Evolutionary conservation across 2,113 vertebrate species (phyloP), one percentile per base, ranked within the genome.

Genomic region (Corvus hawaiiensis): DNA sequence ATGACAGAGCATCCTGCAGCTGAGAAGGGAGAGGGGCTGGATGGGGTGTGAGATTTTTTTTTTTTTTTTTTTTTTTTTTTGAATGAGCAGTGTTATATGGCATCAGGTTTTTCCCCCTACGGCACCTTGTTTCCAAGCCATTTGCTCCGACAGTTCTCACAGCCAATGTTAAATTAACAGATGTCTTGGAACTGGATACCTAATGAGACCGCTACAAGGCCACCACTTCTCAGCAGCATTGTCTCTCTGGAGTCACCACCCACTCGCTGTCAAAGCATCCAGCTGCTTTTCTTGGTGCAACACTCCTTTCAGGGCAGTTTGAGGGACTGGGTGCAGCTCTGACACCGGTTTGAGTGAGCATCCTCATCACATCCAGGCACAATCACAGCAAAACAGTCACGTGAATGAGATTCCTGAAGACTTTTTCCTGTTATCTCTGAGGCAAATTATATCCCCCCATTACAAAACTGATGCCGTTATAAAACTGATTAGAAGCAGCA

Each of bases 1-100:
- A 77, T 95, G 95, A 96, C 79, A 76, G 95, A 96, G 77, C 55
- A 61, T 59, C 54, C 48, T 73, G 43, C 39, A 67, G 69, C 81
- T 74, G 46, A 0, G 1, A 43, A 48, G 72, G 44, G 28, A 14
- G 28, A 37, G 41, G 19, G 46, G 22, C 17, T 9, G 43, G 27
- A 44, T 23, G 39, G 21, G 26, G 4, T 43, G 71, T 43, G 43
- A 30, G 63, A 13, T 19, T 37, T 46, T 64, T 69, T 44, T 18
- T 44, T 44, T 18, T 44, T 15, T 16, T 69, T 54, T 54, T 71
- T 63, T 52, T 67, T 66, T 37, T 89, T 58, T 69, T 19, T 20
- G 16, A 67, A 69, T 21, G n/a, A 83, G 56, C 61, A 84, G 48
- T 16, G 46, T 55, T 87, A 52, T 4, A 94, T 1, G 58, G 84